Evolutionary conservation across 2,888 invertebrate species (phyloP).

Genomic region (Oscheius sp.): DNA sequence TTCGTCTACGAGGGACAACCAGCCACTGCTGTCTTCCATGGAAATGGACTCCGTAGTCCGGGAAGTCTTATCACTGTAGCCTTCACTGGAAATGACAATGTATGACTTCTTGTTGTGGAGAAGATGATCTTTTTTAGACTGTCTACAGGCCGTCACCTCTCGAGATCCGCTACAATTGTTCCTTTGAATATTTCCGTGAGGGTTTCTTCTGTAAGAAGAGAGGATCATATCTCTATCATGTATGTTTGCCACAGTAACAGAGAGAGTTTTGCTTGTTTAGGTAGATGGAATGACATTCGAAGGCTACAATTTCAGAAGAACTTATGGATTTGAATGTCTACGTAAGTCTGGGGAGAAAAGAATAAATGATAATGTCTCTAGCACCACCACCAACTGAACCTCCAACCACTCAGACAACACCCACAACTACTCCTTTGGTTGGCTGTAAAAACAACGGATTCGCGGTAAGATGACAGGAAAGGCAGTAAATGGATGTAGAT

Average conservation of each 20-base stretch:
- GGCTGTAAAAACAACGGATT: constrained; percentile 52
- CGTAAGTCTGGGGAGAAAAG: constrained; percentile 37
- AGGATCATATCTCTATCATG: constrained; percentile 32
- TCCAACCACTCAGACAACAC: constrained; percentile 38
- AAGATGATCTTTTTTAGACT: constrained; percentile 32
- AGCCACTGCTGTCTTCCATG: constrained; percentile 30
- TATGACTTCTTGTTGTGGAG: neutral
- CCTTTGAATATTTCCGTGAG: constrained; percentile 54
- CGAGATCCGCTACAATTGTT: constrained; percentile 55
- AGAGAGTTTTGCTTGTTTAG: constrained; percentile 5
- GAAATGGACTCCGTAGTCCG: constrained; percentile 31
- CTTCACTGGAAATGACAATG: constrained; percentile 49
- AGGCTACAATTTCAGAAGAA: constrained; percentile 61
- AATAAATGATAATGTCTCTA: neutral
- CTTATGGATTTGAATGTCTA: constrained; percentile 48
- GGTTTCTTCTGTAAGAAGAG: constrained; percentile 47
- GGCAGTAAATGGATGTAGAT: neutral
- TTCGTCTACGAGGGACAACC: constrained; percentile 15
- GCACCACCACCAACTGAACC: constrained; percentile 32
- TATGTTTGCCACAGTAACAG: neutral
- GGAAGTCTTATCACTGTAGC: constrained; percentile 22
- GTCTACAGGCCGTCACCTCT: constrained; percentile 47
- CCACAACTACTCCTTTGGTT: constrained; percentile 43
- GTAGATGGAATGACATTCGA: constrained; percentile 42
- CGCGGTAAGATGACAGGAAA: neutral